phyloP scores from a whole-genome alignment of 53 echinoderm and acorn worm genomes.

The Temnopleurus reevesii region DNA sequence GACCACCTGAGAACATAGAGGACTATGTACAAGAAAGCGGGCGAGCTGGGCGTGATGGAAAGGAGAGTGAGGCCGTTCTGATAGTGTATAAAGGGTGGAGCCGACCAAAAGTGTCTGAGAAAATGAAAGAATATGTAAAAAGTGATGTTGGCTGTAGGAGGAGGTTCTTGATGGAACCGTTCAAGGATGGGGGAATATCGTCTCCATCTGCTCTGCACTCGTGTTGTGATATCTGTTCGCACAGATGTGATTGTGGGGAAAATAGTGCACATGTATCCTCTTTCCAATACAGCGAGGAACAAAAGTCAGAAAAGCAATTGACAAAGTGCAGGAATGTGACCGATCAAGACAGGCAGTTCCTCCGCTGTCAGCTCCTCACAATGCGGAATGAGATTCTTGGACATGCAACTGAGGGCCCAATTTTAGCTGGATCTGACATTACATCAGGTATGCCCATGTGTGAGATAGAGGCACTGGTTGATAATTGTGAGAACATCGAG shows the following conservation, averaged over 20 bases:
- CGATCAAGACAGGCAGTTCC: conserved; percentile 19
- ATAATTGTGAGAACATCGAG: background rate
- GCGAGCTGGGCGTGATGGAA: conserved; percentile 55
- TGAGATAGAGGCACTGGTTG: conserved; percentile 4
- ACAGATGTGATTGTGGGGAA: conserved; percentile 37
- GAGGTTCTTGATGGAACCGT: conserved; percentile 14
- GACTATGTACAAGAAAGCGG: conserved; percentile 64
- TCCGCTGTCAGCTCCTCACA: background rate
- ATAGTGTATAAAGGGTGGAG: conserved; percentile 46
- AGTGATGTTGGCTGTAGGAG: conserved; percentile 50
- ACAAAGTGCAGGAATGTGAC: conserved; percentile 19
- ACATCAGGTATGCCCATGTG: conserved; percentile 10
- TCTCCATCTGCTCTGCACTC: background rate
- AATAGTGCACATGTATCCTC: background rate
- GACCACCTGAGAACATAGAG: conserved; percentile 55
- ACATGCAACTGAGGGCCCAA: background rate
- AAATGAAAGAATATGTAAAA: conserved; percentile 45
- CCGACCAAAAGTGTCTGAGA: background rate
- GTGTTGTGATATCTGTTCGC: conserved; percentile 63
- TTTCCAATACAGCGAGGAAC: background rate
- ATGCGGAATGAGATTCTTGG: conserved; percentile 1
- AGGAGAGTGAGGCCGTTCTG: conserved; percentile 59
- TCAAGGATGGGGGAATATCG: conserved; percentile 15
- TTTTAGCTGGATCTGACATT: conserved; percentile 21
- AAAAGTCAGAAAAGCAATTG: background rate